Evolutionary conservation across 1,140 invertebrate genomes (phyloP).

Genomic region (Musca vetustissima): DNA sequence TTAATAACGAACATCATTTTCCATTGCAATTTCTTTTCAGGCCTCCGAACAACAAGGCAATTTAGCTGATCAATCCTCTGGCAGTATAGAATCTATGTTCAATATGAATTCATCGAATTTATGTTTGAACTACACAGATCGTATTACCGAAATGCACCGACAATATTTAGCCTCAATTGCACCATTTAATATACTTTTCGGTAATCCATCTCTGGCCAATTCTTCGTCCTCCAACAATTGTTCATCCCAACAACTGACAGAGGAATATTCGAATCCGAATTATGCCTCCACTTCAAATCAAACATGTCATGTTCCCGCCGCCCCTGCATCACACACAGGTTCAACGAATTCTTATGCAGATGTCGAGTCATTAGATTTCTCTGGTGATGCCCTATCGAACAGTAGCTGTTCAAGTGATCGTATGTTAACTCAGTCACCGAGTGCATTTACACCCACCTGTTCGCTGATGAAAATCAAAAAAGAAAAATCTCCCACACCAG

Average conservation of each 20-base stretch:
- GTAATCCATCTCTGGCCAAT: slow-evolving; percentile 21
- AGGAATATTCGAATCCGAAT: background rate
- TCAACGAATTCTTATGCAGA: slow-evolving; percentile 19
- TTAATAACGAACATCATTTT: background rate
- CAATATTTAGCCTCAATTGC: slow-evolving; percentile 51
- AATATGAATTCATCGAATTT: slow-evolving; percentile 1
- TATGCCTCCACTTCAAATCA: background rate
- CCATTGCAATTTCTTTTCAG: background rate
- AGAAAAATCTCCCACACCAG: background rate
- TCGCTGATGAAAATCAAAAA: background rate
- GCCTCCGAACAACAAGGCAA: slow-evolving; percentile 4
- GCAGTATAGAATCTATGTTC: slow-evolving; percentile 6
- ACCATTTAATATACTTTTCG: slow-evolving; percentile 50
- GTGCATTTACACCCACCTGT: slow-evolving; percentile 26
- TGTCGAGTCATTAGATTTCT: slow-evolving; percentile 23
- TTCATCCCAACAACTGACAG: background rate
- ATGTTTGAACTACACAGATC: slow-evolving; percentile 47
- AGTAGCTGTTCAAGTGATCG: slow-evolving; percentile 24
- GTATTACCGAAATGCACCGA: slow-evolving; percentile 50
- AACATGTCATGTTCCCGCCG: background rate
- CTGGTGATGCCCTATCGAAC: slow-evolving; percentile 27
- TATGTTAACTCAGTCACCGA: slow-evolving; percentile 18
- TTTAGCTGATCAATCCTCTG: background rate
- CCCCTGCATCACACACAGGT: background rate
- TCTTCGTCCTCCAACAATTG: background rate